Percentiles rank a stretch among this genome's conserved stretches.
phyloP scores from a whole-genome alignment of 2,888 invertebrate genomes.

The Ormia ochracea region DNA sequence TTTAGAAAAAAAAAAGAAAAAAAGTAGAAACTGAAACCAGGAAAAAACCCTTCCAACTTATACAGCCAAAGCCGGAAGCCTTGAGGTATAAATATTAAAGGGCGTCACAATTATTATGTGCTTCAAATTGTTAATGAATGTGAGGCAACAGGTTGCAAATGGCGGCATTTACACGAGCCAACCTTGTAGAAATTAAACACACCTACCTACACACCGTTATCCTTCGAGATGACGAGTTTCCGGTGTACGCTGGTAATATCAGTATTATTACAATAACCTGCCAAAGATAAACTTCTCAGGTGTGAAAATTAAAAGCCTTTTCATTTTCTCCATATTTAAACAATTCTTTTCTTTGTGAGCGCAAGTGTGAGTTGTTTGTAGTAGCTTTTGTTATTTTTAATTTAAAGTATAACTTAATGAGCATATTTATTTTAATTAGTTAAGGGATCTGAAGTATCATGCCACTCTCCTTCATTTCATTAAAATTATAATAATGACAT shows the following conservation, averaged over 20 bases:
- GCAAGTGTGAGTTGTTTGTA: background rate
- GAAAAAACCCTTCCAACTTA: conserved; percentile 15
- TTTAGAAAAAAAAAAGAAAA: conserved; percentile 18
- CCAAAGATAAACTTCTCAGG: conserved; percentile 60
- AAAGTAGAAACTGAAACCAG: background rate
- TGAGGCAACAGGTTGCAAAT: conserved; percentile 57
- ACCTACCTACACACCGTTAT: background rate
- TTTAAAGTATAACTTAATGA: conserved; percentile 57
- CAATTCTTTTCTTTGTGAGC: conserved; percentile 8
- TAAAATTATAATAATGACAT: conserved; percentile 25
- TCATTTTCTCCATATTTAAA: conserved; percentile 51
- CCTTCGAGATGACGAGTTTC: background rate
- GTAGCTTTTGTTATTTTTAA: conserved; percentile 32
- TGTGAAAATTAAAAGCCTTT: conserved; percentile 62
- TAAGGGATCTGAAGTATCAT: conserved; percentile 39
- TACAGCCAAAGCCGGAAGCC: conserved; percentile 29
- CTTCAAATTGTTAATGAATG: conserved; percentile 58
- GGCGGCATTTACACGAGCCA: conserved; percentile 3
- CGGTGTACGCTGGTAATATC: conserved; percentile 16
- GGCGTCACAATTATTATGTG: conserved; percentile 59
- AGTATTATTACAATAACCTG: conserved; percentile 57
- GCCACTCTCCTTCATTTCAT: background rate
- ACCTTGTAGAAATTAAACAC: conserved; percentile 1
- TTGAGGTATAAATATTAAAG: conserved; percentile 54
- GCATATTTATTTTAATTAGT: conserved; percentile 62